A percentile compares a stretch with the other conserved stretches of the same genome.
These are phyloP conservation scores for Nephila pilipes DNA, from an alignment of 1,140 invertebrate genomes.

Conservation along the genomic window DNA sequence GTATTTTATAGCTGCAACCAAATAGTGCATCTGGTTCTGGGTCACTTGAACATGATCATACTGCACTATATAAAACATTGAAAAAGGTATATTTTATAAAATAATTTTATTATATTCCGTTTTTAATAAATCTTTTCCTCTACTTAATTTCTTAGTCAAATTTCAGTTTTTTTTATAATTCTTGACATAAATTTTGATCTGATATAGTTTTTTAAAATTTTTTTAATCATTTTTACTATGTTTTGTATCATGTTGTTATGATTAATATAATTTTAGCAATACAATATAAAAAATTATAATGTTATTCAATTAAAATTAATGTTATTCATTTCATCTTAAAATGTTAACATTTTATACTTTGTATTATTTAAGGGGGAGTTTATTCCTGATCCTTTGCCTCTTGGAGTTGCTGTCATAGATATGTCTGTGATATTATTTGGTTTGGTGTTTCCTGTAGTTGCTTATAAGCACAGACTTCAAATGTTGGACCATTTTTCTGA, in stretches of 20 bases:
- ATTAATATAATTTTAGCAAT: no score
- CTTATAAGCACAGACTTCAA: conserved; percentile 96
- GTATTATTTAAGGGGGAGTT: conserved; percentile 82
- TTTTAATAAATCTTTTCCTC: no score
- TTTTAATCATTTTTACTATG: background rate
- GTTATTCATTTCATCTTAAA: background rate
- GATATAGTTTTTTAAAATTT: no score
- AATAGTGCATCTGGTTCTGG: conserved; percentile 96
- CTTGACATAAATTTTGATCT: background rate
- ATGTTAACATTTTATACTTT: conserved; percentile 68
- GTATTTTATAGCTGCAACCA: conserved; percentile 89
- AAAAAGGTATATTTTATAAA: conserved; percentile 62
- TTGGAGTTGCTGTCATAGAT: conserved; percentile 98
- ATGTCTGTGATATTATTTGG: conserved; percentile 96
- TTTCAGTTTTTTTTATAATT: background rate
- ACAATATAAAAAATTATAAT: no score
- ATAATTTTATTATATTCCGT: no score
- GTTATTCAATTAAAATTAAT: background rate
- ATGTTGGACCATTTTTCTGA: conserved; percentile 98
- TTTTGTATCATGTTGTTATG: no score
- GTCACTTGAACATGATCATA: conserved; percentile 96
- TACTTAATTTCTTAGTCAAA: background rate
- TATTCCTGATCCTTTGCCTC: conserved; percentile 90
- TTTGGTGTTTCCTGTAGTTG: conserved; percentile 94
- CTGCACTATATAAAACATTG: conserved; percentile 89